Percentiles rank a stretch among this genome's conserved stretches.
Evolutionary conservation across 2,113 vertebrate species (phyloP).

Genomic region (Nibea albiflora): DNA sequence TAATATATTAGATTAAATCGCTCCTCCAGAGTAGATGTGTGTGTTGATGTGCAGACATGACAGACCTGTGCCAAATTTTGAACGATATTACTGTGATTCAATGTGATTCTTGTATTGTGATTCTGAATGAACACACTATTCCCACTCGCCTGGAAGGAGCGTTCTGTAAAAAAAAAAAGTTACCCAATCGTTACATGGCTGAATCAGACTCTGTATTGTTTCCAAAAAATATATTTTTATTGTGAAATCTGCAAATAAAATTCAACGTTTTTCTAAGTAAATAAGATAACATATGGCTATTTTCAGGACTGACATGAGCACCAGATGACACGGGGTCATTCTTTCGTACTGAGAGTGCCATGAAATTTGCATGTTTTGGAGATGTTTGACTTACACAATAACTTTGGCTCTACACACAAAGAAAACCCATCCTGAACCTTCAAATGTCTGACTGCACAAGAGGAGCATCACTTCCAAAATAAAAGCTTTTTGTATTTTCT

Average conservation of each 20-base stretch:
- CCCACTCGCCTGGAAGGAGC: not conserved
- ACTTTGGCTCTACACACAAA: slow-evolving; percentile 3
- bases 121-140: not conserved
- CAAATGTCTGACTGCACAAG: slow-evolving; percentile 1
- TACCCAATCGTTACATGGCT: slow-evolving; percentile 1
- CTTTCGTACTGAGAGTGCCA: not conserved
- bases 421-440: not conserved
- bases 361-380: slow-evolving; percentile 5
- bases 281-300: not conserved
- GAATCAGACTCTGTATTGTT: not conserved
- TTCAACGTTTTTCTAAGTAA: not conserved
- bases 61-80: slow-evolving; percentile 56
- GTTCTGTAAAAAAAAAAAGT: slow-evolving; percentile 3
- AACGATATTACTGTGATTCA: slow-evolving; percentile 41
- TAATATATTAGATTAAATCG: slow-evolving; percentile 15
- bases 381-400: not conserved
- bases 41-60: slow-evolving; percentile 26
- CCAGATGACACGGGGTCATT: not conserved
- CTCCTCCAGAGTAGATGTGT: not conserved
- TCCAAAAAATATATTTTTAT: slow-evolving; percentile 23
- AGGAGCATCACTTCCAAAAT: slow-evolving; percentile 33
- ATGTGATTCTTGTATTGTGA: slow-evolving; percentile 41
- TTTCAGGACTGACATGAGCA: not conserved
- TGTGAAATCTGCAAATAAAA: slow-evolving; percentile 6
- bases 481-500: slow-evolving; percentile 57